Evolutionary conservation across 2,888 invertebrate species (phyloP), one percentile per base, ranked within the genome.

Genomic region (Volucella inflata): DNA sequence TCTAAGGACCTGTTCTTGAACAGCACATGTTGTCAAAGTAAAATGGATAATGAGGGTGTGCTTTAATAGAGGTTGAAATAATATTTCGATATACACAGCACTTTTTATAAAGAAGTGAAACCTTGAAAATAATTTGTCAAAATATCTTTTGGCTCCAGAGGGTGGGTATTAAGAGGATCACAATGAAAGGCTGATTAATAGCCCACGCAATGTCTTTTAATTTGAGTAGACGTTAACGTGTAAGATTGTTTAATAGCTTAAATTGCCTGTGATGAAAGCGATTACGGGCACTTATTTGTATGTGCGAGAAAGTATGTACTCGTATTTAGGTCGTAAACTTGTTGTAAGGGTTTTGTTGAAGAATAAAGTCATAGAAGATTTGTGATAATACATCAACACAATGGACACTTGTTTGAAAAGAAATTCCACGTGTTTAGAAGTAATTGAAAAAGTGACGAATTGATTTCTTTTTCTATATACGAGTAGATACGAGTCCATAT

Each of bases 151-250:
- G 30, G 4, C 30, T 0, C 8, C 14, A 14, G 46, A 1, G 46
- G n/a, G 40, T 21, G 21, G 51, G 59, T 59, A 42, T 59, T 59
- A 59, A 59, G 42, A 17, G 17, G 12, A 59, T 59, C 16, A n/a
- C 16, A 4, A 42, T 42, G 30, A 60, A 60, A 60, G 60, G 30
- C 44, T 55, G 55, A 46, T 68, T 44, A 44, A 55, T 55, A 36
- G 55, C 16, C 44, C 8, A 68, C 9, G 30, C 44, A 17, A 44
- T 46, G 16, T 59, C 17, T 42, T 59, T 59, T 59, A 12, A 44
- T 48, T 30, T 57, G 16, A 59, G 59, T 30, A 42, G 12, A 17
- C 17, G 42, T 42, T 42, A 42, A 21, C 42, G 59, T 59, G 59
- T 17, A 16, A n/a, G 9, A 48, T 30, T 14, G 44, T 17, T 40